These are phyloP conservation scores for Glaucopsyche alexis DNA, from an alignment of 2,888 invertebrate genomes.

Conservation along the genomic window DNA sequence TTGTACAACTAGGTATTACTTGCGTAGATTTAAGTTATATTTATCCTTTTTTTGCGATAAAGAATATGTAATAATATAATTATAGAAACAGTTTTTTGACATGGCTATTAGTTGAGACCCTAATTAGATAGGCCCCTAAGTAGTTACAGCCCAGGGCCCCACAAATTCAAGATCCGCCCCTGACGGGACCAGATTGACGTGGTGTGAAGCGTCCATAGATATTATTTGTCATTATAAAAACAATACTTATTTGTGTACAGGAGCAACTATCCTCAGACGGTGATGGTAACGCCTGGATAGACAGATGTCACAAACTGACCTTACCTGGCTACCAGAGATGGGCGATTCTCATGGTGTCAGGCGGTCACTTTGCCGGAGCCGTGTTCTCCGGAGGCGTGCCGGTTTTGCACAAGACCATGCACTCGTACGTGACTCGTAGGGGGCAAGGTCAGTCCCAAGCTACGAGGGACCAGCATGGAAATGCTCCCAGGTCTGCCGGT, in stretches of 20 bases:
- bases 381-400: constrained; percentile 66
- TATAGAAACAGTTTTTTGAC: too few species aligned
- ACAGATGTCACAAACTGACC: constrained; percentile 56
- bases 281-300: constrained; percentile 65
- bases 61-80: too few species aligned
- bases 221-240: too few species aligned
- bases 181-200: too few species aligned
- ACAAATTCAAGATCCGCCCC: too few species aligned
- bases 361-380: constrained; percentile 81
- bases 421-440: constrained; percentile 90
- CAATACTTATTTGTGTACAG: constrained; percentile 48
- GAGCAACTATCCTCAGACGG: constrained; percentile 73
- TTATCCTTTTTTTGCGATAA: too few species aligned
- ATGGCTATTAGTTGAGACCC: too few species aligned
- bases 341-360: constrained; percentile 90
- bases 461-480: constrained; percentile 81
- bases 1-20: too few species aligned
- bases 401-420: constrained; percentile 89
- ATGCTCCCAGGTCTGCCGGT: constrained; percentile 88
- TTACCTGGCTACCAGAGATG: constrained; percentile 77
- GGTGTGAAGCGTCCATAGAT: too few species aligned
- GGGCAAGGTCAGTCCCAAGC: constrained; percentile 91
- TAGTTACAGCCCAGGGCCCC: too few species aligned
- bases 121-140: too few species aligned
- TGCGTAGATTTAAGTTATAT: too few species aligned